Percentiles rank a stretch among this genome's conserved stretches.
phyloP scores from a whole-genome alignment of 2,113 vertebrate species.

The Tenebrosternarchus preto region DNA sequence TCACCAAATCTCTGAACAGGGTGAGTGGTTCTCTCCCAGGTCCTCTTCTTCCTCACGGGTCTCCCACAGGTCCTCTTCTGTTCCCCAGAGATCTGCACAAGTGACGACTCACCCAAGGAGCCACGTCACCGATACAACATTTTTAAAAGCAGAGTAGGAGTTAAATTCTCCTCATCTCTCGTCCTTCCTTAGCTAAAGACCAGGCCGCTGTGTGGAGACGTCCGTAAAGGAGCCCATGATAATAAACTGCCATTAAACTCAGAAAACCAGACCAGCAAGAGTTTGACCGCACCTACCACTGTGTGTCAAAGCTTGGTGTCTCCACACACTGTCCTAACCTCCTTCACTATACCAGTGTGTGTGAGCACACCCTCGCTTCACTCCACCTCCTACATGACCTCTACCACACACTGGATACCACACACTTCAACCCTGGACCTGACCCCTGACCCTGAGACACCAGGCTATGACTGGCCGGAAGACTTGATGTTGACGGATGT shows the following conservation, averaged over 20 bases:
- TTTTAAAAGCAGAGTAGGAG: too few species aligned
- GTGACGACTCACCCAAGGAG: slow-evolving; percentile 34
- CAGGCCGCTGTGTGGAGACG: slow-evolving; percentile 50
- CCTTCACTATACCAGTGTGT: background rate
- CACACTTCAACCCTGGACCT: background rate
- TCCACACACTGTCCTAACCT: slow-evolving; percentile 60
- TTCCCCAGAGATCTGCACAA: slow-evolving; percentile 34
- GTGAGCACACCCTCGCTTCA: background rate
- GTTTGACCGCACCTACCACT: background rate
- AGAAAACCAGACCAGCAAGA: background rate
- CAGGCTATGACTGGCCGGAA: slow-evolving; percentile 74
- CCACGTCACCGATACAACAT: too few species aligned
- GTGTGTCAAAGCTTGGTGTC: slow-evolving; percentile 59
- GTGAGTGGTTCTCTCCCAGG: slow-evolving; percentile 76
- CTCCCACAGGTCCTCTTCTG: slow-evolving; percentile 36
- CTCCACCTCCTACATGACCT: slow-evolving; percentile 48
- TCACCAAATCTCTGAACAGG: slow-evolving; percentile 83
- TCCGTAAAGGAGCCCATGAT: background rate
- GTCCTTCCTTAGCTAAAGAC: slow-evolving; percentile 36
- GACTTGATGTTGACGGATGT: slow-evolving; percentile 71
- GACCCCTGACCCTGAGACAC: slow-evolving; percentile 57
- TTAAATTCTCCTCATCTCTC: slow-evolving; percentile 19
- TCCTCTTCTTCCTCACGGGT: slow-evolving; percentile 37
- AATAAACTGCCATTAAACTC: background rate
- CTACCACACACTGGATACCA: too few species aligned